Percentiles rank a stretch among this genome's conserved stretches.
phyloP scores from a whole-genome alignment of 1,140 invertebrate genomes.

The Zophobas atratus region DNA sequence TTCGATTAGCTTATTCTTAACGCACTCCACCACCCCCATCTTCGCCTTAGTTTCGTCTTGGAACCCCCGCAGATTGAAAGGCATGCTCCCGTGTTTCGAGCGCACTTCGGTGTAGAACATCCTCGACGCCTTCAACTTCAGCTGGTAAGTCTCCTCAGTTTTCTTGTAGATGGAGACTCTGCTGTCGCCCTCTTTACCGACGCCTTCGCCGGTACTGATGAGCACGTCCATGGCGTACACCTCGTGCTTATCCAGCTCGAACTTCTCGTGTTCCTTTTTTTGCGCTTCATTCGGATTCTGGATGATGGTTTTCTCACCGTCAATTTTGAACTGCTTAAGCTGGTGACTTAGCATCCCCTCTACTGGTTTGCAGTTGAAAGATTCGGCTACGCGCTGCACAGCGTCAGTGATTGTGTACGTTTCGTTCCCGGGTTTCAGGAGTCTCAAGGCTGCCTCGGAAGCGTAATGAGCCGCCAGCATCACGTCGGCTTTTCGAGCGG shows the following conservation, averaged over 20 bases:
- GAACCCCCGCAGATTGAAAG: constrained; percentile 91
- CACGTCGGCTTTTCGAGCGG: constrained; percentile 94
- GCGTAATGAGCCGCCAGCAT: constrained; percentile 95
- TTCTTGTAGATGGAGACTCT: constrained; percentile 98
- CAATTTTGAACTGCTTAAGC: constrained; percentile 96
- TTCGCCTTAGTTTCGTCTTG: constrained; percentile 98
- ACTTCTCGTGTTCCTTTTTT: constrained; percentile 98
- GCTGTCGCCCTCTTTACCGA: constrained; percentile 91
- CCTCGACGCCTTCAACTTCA: constrained; percentile 97
- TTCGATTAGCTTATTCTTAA: constrained; percentile 97
- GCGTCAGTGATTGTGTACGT: constrained; percentile 90
- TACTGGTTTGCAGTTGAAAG: constrained; percentile 97
- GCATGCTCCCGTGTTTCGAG: constrained; percentile 96
- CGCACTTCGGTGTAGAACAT: constrained; percentile 95
- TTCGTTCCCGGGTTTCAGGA: constrained; percentile 91
- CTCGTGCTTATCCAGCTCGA: constrained; percentile 96
- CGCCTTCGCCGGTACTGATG: constrained; percentile 93
- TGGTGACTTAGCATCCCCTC: constrained; percentile 99
- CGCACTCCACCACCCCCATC: constrained; percentile 98
- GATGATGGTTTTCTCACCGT: constrained; percentile 99
- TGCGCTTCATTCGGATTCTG: constrained; percentile 98
- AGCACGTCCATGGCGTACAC: constrained; percentile 99
- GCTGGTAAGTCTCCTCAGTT: constrained; percentile 96
- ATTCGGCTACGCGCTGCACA: constrained; percentile 93
- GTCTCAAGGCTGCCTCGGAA: constrained; percentile 92